Conservation (phyloP, 2,888 invertebrate species). For the Eucriotettix oculatus region DNA sequence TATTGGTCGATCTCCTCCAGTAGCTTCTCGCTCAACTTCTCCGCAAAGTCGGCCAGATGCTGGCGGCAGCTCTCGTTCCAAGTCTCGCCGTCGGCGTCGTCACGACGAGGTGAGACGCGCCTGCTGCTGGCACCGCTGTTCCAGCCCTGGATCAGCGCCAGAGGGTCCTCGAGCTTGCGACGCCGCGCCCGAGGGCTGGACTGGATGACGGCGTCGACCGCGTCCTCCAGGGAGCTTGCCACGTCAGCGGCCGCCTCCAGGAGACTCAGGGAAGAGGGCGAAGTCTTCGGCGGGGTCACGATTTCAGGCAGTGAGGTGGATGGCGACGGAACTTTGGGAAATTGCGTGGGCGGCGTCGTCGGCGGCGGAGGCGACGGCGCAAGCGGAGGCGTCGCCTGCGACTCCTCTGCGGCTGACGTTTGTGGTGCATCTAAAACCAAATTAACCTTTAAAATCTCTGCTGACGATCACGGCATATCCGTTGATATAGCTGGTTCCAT, state of each 20-base stretch:
- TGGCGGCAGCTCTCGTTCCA: slow-evolving; percentile 50
- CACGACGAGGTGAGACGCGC: background rate
- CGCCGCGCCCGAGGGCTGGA: slow-evolving; percentile 38
- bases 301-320: background rate
- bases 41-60: slow-evolving; percentile 63
- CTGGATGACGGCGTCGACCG: slow-evolving; percentile 49
- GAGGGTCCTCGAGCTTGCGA: slow-evolving; percentile 24
- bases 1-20: slow-evolving; percentile 53
- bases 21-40: slow-evolving; percentile 64
- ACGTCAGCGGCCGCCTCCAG: slow-evolving; percentile 48
- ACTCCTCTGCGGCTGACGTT: background rate
- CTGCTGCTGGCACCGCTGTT: slow-evolving; percentile 14
- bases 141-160: slow-evolving; percentile 25
- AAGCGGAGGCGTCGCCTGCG: background rate
- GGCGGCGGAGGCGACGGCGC: slow-evolving; percentile 7
- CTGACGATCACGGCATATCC: too few species aligned
- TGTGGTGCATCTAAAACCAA: background rate
- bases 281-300: slow-evolving; percentile 2
- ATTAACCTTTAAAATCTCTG: too few species aligned
- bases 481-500: too few species aligned
- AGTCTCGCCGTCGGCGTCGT: slow-evolving; percentile 13
- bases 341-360: background rate
- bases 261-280: slow-evolving; percentile 29
- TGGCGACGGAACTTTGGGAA: slow-evolving; percentile 6
- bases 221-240: slow-evolving; percentile 47